A percentile compares a stretch with the other conserved stretches of the same genome.
phyloP scores from a whole-genome alignment of 1,140 invertebrate genomes.

The Megalopta genalis region DNA sequence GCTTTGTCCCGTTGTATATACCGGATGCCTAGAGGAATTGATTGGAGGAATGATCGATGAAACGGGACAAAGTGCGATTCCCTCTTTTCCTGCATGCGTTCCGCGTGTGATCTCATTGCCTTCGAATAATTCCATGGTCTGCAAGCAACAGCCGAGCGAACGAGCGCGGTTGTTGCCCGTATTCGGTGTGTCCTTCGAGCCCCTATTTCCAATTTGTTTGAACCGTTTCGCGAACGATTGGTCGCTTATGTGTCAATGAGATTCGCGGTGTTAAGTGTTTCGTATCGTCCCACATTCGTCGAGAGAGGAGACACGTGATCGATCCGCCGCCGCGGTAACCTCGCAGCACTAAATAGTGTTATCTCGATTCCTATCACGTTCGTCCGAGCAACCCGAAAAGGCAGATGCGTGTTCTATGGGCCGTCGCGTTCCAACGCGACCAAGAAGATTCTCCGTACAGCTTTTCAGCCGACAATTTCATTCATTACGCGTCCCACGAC shows the following conservation, averaged over 20 bases:
- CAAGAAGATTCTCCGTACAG: background rate
- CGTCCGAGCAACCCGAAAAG: background rate
- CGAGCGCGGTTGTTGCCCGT: background rate
- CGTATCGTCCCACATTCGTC: conserved; percentile 26
- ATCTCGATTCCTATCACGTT: conserved; percentile 3
- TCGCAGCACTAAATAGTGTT: conserved; percentile 15
- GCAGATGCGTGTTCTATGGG: background rate
- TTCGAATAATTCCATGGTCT: too few species aligned
- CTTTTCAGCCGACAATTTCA: conserved; percentile 6
- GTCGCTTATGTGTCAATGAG: conserved; percentile 48
- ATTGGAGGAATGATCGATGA: too few species aligned
- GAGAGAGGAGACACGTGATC: background rate
- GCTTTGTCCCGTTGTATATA: too few species aligned
- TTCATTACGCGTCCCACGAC: background rate
- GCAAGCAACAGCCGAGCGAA: background rate
- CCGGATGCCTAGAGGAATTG: too few species aligned
- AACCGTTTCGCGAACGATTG: conserved; percentile 38
- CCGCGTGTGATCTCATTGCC: too few species aligned
- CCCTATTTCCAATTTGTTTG: conserved; percentile 39
- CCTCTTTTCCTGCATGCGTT: too few species aligned
- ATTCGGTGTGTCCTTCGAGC: background rate
- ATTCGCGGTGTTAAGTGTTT: conserved; percentile 42
- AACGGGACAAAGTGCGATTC: too few species aligned
- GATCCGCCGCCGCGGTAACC: background rate
- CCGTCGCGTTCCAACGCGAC: background rate